Conservation (phyloP, 2,888 invertebrate species). For the Nasonovia ribisnigri region DNA sequence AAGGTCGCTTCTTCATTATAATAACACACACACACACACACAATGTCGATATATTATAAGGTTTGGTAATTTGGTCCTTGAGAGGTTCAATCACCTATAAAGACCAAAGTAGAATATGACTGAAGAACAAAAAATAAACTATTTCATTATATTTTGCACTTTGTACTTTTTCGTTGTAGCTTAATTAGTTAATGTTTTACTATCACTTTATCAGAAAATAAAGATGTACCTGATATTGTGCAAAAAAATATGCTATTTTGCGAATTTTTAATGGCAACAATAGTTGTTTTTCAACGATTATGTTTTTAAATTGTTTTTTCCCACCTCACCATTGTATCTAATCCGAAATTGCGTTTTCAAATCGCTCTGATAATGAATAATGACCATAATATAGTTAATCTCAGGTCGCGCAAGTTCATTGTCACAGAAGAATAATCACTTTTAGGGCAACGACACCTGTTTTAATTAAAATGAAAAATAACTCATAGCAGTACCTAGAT, state of each 20-base stretch:
- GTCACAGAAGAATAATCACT: slow-evolving; percentile 45
- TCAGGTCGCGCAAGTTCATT: slow-evolving; percentile 60
- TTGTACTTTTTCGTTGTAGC: background rate
- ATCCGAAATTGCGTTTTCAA: slow-evolving; percentile 38
- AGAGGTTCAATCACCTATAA: slow-evolving; percentile 59
- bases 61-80: slow-evolving; percentile 57
- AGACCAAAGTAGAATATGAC: slow-evolving; percentile 2
- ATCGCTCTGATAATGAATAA: slow-evolving; percentile 25
- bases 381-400: slow-evolving; percentile 29
- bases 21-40: slow-evolving; percentile 19
- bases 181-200: background rate
- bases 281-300: background rate
- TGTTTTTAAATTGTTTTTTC: slow-evolving; percentile 9
- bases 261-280: slow-evolving; percentile 18
- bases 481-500: background rate
- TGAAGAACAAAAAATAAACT: background rate
- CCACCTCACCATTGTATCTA: background rate
- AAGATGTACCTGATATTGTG: background rate
- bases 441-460: slow-evolving; percentile 61
- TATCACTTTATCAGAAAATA: background rate
- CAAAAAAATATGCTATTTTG: background rate
- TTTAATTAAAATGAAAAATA: slow-evolving; percentile 42
- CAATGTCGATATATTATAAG: slow-evolving; percentile 30
- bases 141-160: slow-evolving; percentile 19
- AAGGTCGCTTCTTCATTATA: slow-evolving; percentile 60